Conservation (phyloP, 2,797 vertebrate species). For the Corythornis leucogaster region DNA sequence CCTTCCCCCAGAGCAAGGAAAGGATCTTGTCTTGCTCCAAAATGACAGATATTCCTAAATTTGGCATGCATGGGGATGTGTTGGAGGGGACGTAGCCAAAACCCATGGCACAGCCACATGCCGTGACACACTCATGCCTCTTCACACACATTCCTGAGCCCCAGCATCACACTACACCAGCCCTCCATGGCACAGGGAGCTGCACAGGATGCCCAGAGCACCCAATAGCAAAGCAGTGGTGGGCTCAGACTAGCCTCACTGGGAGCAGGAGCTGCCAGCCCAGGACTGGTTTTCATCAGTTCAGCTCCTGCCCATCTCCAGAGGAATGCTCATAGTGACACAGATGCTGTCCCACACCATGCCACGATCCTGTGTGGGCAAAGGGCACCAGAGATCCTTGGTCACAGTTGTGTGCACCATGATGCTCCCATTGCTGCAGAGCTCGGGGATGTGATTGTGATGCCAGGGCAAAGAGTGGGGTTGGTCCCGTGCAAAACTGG, state of each 20-base stretch:
- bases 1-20: neutral
- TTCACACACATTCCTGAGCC: no score
- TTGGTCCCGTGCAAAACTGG: neutral
- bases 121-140: neutral
- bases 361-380: neutral
- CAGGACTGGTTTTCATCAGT: neutral
- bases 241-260: neutral
- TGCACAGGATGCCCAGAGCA: neutral
- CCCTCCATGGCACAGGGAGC: rapidly evolving
- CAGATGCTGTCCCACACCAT: neutral
- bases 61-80: no score
- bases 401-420: rapidly evolving
- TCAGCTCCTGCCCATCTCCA: neutral
- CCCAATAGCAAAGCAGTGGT: rapidly evolving
- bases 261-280: neutral
- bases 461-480: neutral
- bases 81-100: neutral
- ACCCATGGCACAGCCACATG: rapidly evolving
- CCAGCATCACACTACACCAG: neutral
- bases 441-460: neutral
- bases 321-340: neutral
- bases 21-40: neutral
- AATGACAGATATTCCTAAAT: neutral
- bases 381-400: neutral
- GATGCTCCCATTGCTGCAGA: neutral